phyloP scores from a whole-genome alignment of 2,113 vertebrate species.

The Cnemophilus loriae region DNA sequence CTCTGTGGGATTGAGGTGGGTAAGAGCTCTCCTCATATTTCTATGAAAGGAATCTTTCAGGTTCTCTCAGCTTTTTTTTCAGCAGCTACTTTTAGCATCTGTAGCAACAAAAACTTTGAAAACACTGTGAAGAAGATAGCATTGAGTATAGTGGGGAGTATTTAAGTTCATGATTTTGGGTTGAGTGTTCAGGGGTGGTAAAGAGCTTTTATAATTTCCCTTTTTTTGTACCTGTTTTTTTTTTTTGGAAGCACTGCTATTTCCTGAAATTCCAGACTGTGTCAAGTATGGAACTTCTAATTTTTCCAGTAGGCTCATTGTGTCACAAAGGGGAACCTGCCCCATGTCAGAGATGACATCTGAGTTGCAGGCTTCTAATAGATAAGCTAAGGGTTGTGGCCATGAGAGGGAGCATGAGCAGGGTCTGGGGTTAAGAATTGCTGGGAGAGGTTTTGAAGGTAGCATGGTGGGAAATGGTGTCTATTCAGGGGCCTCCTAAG shows the following conservation, averaged over 20 bases:
- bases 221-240: too few relatives aligned
- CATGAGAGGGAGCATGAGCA: neutral
- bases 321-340: too few relatives aligned
- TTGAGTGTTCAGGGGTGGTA: neutral
- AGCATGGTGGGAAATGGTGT: rapidly evolving
- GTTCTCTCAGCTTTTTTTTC: too few relatives aligned
- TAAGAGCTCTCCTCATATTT: neutral
- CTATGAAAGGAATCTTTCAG: too few relatives aligned
- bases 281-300: too few relatives aligned
- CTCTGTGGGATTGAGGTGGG: rapidly evolving
- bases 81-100: neutral
- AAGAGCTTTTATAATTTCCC: too few relatives aligned
- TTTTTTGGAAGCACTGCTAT: too few relatives aligned
- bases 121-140: rapidly evolving
- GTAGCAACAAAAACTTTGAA: neutral
- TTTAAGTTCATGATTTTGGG: neutral
- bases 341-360: too few relatives aligned
- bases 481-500: neutral
- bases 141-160: neutral
- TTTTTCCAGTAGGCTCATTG: too few relatives aligned
- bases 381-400: neutral
- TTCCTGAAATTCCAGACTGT: too few relatives aligned
- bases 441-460: neutral
- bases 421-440: neutral
- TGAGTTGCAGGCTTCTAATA: too few relatives aligned